phyloP scores from a whole-genome alignment of 2,113 vertebrate genomes.

The Rhea americana region DNA sequence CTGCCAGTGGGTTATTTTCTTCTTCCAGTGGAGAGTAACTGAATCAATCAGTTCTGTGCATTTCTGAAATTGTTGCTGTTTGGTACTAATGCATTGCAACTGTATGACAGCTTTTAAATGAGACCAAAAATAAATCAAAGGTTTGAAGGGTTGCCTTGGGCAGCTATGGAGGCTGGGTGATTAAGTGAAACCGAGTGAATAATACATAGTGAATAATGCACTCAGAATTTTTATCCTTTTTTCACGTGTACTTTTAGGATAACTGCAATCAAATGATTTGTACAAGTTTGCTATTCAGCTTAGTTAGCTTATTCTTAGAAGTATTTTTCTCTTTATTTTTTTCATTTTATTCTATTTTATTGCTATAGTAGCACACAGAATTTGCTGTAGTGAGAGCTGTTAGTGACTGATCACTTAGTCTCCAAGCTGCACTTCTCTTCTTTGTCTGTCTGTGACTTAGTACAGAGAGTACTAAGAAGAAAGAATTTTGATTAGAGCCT shows the following conservation, averaged over 20 bases:
- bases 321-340: neutral
- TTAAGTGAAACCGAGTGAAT: neutral
- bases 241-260: neutral
- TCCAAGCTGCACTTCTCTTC: neutral
- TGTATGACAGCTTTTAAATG: constrained; percentile 1
- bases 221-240: neutral
- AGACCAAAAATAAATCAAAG: constrained; percentile 30
- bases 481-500: neutral
- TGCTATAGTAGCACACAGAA: neutral
- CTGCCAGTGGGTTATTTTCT: neutral
- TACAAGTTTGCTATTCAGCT: neutral
- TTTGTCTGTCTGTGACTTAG: neutral
- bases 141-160: neutral
- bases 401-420: neutral
- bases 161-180: neutral
- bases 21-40: neutral
- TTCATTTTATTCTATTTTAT: neutral
- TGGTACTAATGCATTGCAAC: neutral
- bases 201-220: neutral
- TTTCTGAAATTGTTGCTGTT: constrained; percentile 2
- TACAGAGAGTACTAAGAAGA: neutral
- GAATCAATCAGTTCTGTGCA: neutral
- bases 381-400: neutral
- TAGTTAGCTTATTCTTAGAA: neutral
- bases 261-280: neutral